Evolutionary conservation across 2,888 invertebrate species (phyloP).

Genomic region (Calameuta idolon): DNA sequence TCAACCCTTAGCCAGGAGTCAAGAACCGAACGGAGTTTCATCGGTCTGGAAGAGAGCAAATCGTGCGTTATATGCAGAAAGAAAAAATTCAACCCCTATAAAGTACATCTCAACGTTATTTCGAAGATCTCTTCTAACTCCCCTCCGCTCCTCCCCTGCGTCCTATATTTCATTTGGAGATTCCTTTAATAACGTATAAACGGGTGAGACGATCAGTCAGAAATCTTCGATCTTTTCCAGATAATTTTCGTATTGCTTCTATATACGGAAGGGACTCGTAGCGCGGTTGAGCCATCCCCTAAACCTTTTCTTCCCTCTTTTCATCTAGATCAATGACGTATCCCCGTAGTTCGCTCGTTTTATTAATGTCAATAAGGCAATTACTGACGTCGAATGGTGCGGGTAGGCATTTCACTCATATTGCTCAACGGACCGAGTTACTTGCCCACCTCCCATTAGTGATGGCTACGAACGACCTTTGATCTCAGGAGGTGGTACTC

Average conservation of each 20-base stretch:
- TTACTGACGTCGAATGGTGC: slow-evolving; percentile 53
- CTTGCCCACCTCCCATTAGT: slow-evolving; percentile 37
- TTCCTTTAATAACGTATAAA: neutral
- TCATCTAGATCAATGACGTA: slow-evolving; percentile 42
- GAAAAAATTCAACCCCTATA: neutral
- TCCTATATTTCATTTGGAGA: neutral
- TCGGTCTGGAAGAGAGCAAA: neutral
- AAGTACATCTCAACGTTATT: neutral
- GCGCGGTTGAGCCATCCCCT: neutral
- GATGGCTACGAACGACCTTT: slow-evolving; percentile 42
- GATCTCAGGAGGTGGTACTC: slow-evolving; percentile 18
- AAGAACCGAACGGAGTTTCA: neutral
- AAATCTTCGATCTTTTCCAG: neutral
- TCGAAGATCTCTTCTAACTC: neutral
- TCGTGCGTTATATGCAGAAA: neutral
- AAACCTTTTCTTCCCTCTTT: slow-evolving; percentile 3
- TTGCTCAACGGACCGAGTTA: slow-evolving; percentile 44
- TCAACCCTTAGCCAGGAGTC: neutral
- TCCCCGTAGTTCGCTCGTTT: slow-evolving; percentile 51
- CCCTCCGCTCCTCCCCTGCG: fast-evolving
- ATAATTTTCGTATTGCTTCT: neutral
- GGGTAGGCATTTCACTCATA: slow-evolving; percentile 54
- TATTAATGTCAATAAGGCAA: slow-evolving; percentile 64
- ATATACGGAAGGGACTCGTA: neutral
- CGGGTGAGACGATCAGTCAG: neutral